Evolutionary conservation across 2,888 invertebrate species (phyloP), one percentile per base, ranked within the genome.

Genomic region (Leucophora obtusa): DNA sequence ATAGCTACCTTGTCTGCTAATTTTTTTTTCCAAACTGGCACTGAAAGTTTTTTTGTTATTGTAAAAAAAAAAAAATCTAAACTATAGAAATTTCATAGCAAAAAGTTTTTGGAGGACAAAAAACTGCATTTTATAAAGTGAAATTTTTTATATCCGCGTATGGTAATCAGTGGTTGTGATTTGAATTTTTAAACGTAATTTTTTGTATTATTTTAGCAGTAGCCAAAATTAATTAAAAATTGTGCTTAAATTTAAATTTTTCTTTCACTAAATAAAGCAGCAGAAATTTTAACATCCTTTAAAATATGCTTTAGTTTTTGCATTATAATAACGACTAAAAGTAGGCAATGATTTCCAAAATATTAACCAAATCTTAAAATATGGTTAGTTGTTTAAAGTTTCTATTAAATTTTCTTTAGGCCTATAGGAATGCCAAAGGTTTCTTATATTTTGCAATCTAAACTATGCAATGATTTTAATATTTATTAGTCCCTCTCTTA

Each of bases 1-100:
- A 80, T 66, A 68, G 51, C 68, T 53, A 70, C 28, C 60, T 70
- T 70, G 51, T 51, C 62, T 50, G 35, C 28, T 70, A 70, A 70
- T 65, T 74, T 66, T n/a, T 35, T 35, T 66, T 54, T 43, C n/a
- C 66, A 14, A 6, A 33, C 14, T 17, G 18, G 33, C 33, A 51
- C 24, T 28, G 28, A 38, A 54, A 7, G 21, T 38, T 43, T 51
- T 58, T 43, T 51, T 58, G 63, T 69, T 35, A 21, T 24, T 15
- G 18, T 7, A 18, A 50, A 68, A 58, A 58, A 58, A 18, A 50
- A 68, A 58, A 58, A 58, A 68, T 11, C 38, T 38, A 38, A 38
- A 38, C 11, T 38, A 38, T 38, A 47, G 43, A n/a, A 47, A n/a
- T 47, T 47, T 47, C 14, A n/a, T 47, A 47, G 1, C 6, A 38